Evolutionary conservation across 2,113 vertebrate species (phyloP).

Genomic region (Anguilla rostrata): DNA sequence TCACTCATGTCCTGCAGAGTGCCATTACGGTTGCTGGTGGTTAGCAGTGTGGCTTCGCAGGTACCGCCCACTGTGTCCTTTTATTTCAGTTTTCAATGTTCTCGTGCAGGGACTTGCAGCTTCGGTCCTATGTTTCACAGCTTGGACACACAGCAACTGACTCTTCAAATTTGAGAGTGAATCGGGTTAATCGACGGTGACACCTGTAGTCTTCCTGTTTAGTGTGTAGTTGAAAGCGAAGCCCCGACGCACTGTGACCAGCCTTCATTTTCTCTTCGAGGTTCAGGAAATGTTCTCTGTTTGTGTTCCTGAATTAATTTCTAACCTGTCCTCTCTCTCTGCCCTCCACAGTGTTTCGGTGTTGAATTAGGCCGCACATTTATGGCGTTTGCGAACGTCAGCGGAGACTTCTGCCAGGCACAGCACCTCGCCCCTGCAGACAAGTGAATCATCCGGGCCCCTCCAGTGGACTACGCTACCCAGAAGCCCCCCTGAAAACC

Average conservation of each 20-base stretch:
- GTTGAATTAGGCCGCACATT: conserved; percentile 89
- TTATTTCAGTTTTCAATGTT: not conserved
- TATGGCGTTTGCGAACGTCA: conserved; percentile 97
- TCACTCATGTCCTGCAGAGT: too few relatives aligned
- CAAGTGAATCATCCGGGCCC: conserved; percentile 85
- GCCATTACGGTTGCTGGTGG: not conserved
- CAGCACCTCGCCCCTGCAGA: conserved; percentile 94
- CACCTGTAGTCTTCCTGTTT: not conserved
- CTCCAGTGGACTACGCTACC: conserved; percentile 73
- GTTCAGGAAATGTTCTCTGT: too few relatives aligned
- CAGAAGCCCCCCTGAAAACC: conserved; percentile 73
- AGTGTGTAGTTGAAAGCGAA: not conserved
- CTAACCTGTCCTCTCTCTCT: conserved; percentile 23
- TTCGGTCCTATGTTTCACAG: not conserved
- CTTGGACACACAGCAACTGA: not conserved
- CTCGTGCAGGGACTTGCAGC: not conserved
- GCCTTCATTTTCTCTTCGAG: too few relatives aligned
- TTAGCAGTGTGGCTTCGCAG: not conserved
- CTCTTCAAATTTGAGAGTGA: not conserved
- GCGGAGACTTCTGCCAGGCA: conserved; percentile 99
- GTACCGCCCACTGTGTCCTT: not conserved
- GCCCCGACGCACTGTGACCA: too few relatives aligned
- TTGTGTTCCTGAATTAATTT: not conserved
- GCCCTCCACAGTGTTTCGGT: conserved; percentile 80
- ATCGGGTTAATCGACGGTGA: not conserved